phyloP scores from a whole-genome alignment of 2,888 invertebrate species.

The Dolomedes plantarius region DNA sequence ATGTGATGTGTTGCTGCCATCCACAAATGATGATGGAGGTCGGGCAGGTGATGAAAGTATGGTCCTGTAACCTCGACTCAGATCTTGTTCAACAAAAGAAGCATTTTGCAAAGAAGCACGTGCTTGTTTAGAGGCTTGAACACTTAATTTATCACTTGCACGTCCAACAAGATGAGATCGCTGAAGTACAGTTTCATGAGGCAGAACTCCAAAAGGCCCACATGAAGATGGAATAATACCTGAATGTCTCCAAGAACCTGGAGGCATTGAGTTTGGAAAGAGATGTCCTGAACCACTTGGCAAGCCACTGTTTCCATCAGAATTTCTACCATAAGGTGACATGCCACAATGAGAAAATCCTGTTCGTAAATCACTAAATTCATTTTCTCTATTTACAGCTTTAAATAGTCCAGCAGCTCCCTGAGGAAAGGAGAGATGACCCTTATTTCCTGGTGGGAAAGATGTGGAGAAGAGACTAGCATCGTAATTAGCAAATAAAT shows the following conservation, averaged over 20 bases:
- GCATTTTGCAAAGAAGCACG: slow-evolving; percentile 32
- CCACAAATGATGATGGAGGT: slow-evolving; percentile 68
- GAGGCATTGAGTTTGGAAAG: slow-evolving; percentile 73
- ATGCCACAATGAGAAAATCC: slow-evolving; percentile 71
- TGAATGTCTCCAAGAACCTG: slow-evolving; percentile 73
- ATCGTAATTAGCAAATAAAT: slow-evolving; percentile 68
- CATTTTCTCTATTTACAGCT: slow-evolving; percentile 72
- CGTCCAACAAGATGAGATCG: slow-evolving; percentile 69
- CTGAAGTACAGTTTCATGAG: slow-evolving; percentile 73
- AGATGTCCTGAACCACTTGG: slow-evolving; percentile 59
- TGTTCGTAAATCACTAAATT: slow-evolving; percentile 72
- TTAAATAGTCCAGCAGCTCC: slow-evolving; percentile 71
- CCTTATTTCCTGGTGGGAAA: slow-evolving; percentile 62
- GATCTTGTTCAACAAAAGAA: slow-evolving; percentile 67
- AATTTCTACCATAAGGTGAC: slow-evolving; percentile 57
- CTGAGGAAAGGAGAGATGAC: slow-evolving; percentile 67
- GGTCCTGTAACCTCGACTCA: slow-evolving; percentile 62
- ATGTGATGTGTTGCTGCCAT: slow-evolving; percentile 61
- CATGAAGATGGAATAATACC: slow-evolving; percentile 72
- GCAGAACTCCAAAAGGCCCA: slow-evolving; percentile 73
- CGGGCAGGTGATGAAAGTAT: slow-evolving; percentile 69
- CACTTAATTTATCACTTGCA: slow-evolving; percentile 58
- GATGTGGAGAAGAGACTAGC: slow-evolving; percentile 67
- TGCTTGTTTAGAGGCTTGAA: slow-evolving; percentile 58
- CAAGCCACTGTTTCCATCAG: slow-evolving; percentile 67